phyloP scores from a whole-genome alignment of 2,113 vertebrate species.

The Orycteropus afer region DNA sequence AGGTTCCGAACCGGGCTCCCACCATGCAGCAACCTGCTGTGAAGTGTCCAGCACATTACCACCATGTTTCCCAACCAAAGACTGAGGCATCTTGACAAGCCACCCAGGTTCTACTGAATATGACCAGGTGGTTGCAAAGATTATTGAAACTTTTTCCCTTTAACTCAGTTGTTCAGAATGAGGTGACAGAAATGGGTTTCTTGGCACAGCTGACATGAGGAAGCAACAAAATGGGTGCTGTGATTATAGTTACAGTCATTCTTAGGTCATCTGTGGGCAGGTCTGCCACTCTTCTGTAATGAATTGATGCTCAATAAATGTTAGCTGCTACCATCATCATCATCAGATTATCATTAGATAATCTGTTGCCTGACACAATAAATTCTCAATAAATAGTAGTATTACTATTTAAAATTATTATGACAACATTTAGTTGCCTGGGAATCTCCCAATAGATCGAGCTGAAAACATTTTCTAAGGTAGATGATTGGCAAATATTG shows the following conservation, averaged over 20 bases:
- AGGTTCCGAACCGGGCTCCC: not conserved
- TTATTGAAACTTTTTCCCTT: not conserved
- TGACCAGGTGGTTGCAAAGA: not conserved
- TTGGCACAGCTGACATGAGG: not conserved
- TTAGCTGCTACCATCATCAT: not conserved
- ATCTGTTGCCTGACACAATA: not conserved
- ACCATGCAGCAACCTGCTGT: not conserved
- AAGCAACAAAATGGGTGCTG: not conserved
- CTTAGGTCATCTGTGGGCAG: not conserved
- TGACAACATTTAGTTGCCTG: not conserved
- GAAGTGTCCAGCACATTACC: not conserved
- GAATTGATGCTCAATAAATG: not conserved
- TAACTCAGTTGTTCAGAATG: not conserved
- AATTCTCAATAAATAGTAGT: not conserved
- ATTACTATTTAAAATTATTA: not conserved
- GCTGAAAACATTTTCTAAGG: slow-evolving; percentile 5
- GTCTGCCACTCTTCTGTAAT: not conserved
- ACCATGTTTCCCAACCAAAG: not conserved
- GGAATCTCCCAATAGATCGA: not conserved
- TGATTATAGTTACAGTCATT: not conserved
- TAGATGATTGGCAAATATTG: not conserved
- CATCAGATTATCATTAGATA: not conserved
- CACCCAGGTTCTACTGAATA: not conserved
- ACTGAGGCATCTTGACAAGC: not conserved
- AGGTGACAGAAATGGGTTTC: not conserved